Conservation (phyloP, 2,113 vertebrate species). For the Larimichthys crocea region DNA sequence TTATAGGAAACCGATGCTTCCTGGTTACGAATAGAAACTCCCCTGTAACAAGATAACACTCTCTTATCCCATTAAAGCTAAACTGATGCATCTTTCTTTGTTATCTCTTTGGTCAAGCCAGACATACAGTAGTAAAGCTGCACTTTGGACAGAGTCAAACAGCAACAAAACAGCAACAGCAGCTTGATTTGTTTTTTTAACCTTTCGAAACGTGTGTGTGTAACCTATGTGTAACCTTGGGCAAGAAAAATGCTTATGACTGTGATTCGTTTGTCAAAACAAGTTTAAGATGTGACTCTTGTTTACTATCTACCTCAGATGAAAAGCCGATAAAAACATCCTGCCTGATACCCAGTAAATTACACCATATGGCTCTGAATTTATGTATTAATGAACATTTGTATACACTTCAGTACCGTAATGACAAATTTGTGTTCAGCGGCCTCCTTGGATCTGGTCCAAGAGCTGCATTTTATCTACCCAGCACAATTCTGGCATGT, state of each 20-base stretch:
- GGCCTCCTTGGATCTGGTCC: conserved; percentile 42
- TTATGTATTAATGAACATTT: conserved; percentile 55
- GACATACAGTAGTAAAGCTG: not conserved
- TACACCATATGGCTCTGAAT: conserved; percentile 40
- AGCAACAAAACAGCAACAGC: not conserved
- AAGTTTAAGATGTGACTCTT: conserved; percentile 9
- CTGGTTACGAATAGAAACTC: conserved; percentile 33
- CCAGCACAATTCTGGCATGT: conserved; percentile 47
- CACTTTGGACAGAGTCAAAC: conserved; percentile 8
- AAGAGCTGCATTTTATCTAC: conserved; percentile 57
- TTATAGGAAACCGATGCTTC: conserved; percentile 56
- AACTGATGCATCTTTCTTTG: not conserved
- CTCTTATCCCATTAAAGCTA: not conserved
- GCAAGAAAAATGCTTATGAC: not conserved
- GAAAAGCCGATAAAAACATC: conserved; percentile 10
- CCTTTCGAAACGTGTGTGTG: not conserved
- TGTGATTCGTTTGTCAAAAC: conserved; percentile 3
- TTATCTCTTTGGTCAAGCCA: not conserved
- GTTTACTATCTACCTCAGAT: conserved; percentile 14
- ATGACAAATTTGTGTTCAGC: conserved; percentile 45
- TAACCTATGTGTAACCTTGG: not conserved
- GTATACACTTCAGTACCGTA: conserved; percentile 30
- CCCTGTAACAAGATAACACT: conserved; percentile 3
- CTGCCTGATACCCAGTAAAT: conserved; percentile 7
- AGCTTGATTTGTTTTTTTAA: not conserved